phyloP scores from a whole-genome alignment of 2,113 vertebrate genomes.

The Platichthys flesus region DNA sequence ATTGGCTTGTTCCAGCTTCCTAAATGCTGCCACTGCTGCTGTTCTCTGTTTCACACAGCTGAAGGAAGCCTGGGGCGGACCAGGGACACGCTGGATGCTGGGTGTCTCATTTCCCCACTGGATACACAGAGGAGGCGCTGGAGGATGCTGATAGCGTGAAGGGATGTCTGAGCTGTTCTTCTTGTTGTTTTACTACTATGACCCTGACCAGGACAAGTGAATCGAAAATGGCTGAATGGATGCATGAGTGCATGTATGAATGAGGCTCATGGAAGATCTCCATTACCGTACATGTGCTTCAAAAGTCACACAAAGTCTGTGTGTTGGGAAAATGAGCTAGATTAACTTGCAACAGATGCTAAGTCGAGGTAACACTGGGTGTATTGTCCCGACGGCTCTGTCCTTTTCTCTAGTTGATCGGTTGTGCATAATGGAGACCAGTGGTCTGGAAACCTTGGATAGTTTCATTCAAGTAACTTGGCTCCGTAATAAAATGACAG shows the following conservation, averaged over 20 bases:
- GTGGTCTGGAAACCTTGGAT: neutral
- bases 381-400: neutral
- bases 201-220: constrained; percentile 4
- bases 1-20: neutral
- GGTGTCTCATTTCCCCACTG: neutral
- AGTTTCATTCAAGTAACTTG: neutral
- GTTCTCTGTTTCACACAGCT: neutral
- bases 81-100: constrained; percentile 6
- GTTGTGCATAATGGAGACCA: neutral
- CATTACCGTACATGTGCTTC: neutral
- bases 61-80: constrained; percentile 17
- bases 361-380: neutral
- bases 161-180: constrained; percentile 5
- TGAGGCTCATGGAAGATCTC: neutral
- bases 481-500: neutral
- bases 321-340: neutral
- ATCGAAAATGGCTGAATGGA: neutral
- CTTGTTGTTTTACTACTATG: neutral
- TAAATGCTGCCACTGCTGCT: neutral
- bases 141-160: constrained; percentile 1
- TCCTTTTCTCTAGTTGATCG: neutral
- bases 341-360: neutral
- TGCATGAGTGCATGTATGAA: neutral
- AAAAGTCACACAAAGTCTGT: neutral
- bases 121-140: neutral